Percentiles rank a stretch among this genome's conserved stretches.
Conservation (phyloP, 2,797 vertebrate genomes). For the Acrocephalus scirpaceus region DNA sequence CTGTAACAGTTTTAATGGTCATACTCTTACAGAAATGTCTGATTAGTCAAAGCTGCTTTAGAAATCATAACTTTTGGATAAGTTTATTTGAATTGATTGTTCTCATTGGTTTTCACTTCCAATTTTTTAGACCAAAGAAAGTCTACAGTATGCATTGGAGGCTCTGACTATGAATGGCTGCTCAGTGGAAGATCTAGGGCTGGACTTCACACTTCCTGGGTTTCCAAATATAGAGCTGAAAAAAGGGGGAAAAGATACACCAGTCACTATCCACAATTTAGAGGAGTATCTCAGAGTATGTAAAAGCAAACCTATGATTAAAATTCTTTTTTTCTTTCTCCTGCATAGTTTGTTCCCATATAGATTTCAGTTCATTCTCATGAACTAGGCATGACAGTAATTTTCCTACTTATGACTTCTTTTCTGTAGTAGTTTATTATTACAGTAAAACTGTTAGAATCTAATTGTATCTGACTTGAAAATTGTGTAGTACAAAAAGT, state of each 20-base stretch:
- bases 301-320: background rate
- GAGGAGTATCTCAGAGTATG: constrained; percentile 97
- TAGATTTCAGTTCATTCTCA: background rate
- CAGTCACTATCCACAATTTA: constrained; percentile 96
- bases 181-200: constrained; percentile 95
- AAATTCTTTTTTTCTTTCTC: background rate
- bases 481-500: background rate
- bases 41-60: background rate
- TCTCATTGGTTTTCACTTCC: background rate
- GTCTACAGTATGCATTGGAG: constrained; percentile 93
- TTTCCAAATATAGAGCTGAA: constrained; percentile 98
- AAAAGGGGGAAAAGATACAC: constrained; percentile 95
- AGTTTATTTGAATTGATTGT: background rate
- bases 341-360: background rate
- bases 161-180: constrained; percentile 98
- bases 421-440: background rate
- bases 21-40: background rate
- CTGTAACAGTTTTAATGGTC: background rate
- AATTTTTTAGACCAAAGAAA: constrained; percentile 90
- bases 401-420: background rate
- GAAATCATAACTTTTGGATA: background rate
- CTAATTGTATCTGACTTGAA: background rate
- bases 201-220: constrained; percentile 97
- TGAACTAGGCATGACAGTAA: background rate
- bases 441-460: background rate